phyloP scores from a whole-genome alignment of 2,888 invertebrate genomes.

The Hypomecis punctinalis region DNA sequence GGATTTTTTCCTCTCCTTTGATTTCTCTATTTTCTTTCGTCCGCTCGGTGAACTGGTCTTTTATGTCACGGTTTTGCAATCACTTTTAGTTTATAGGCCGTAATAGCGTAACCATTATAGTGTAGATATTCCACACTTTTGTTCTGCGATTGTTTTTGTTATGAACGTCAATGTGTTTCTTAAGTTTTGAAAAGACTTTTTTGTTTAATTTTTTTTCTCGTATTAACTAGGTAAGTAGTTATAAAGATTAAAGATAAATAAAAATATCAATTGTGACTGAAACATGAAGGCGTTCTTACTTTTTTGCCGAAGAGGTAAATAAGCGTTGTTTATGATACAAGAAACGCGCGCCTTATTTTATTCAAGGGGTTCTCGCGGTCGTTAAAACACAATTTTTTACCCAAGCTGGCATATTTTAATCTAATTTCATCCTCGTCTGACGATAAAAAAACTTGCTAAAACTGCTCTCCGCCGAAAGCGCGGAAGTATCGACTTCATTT shows the following conservation, averaged over 20 bases:
- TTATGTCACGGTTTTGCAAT: conserved; percentile 48
- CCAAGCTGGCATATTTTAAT: conserved; percentile 74
- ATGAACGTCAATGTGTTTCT: neutral
- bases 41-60: conserved; percentile 45
- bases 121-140: conserved; percentile 6
- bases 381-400: conserved; percentile 74
- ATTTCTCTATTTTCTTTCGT: conserved; percentile 71
- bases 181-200: neutral
- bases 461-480: conserved; percentile 67
- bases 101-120: conserved; percentile 33
- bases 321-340: neutral
- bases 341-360: conserved; percentile 17
- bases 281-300: neutral
- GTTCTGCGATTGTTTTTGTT: conserved; percentile 10
- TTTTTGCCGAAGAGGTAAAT: conserved; percentile 4
- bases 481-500: conserved; percentile 84
- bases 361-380: conserved; percentile 34
- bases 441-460: conserved; percentile 73
- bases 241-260: neutral
- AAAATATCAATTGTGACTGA: conserved; percentile 18
- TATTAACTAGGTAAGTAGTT: neutral
- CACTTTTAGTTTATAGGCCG: conserved; percentile 38
- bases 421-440: conserved; percentile 78
- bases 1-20: conserved; percentile 80
- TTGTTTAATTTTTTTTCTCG: neutral